Conservation (phyloP, 30 jellyfish, hydroid and myxozoan species). For the Catostylus mosaicus region DNA sequence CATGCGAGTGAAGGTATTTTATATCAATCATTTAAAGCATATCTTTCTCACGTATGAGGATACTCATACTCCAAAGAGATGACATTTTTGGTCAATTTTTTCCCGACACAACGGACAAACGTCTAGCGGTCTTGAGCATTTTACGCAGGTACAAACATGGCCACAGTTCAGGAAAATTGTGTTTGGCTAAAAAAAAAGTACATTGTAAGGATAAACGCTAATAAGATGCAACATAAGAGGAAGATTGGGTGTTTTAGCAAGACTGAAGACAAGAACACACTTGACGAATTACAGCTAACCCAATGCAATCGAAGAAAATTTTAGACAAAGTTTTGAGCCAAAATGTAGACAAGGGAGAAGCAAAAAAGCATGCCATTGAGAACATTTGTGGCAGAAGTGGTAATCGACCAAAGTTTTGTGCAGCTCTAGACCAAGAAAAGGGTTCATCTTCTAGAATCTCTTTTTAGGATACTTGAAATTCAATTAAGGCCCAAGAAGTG, state of each 20-base stretch:
- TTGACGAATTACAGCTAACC: background rate
- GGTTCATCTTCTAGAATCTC: too few relatives aligned
- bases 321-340: too few relatives aligned
- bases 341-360: too few relatives aligned
- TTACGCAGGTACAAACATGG: slow-evolving; percentile 80
- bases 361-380: too few relatives aligned
- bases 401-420: too few relatives aligned
- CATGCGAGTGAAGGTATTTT: background rate
- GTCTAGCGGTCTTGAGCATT: slow-evolving; percentile 68
- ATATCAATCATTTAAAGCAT: too few relatives aligned
- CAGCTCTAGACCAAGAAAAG: too few relatives aligned
- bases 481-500: too few relatives aligned
- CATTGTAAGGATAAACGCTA: too few relatives aligned
- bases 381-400: too few relatives aligned
- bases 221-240: background rate
- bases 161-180: slow-evolving; percentile 88
- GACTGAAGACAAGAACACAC: background rate
- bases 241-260: background rate
- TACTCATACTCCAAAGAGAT: slow-evolving; percentile 38
- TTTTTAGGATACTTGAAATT: too few relatives aligned
- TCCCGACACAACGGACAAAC: slow-evolving; percentile 83
- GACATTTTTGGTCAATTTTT: slow-evolving; percentile 66
- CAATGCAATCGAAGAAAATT: background rate
- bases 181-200: slow-evolving; percentile 71
- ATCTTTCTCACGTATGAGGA: background rate